These are phyloP conservation scores for Lasioglossum oenotherae DNA, from an alignment of 2,888 invertebrate genomes.

Conservation along the genomic window DNA sequence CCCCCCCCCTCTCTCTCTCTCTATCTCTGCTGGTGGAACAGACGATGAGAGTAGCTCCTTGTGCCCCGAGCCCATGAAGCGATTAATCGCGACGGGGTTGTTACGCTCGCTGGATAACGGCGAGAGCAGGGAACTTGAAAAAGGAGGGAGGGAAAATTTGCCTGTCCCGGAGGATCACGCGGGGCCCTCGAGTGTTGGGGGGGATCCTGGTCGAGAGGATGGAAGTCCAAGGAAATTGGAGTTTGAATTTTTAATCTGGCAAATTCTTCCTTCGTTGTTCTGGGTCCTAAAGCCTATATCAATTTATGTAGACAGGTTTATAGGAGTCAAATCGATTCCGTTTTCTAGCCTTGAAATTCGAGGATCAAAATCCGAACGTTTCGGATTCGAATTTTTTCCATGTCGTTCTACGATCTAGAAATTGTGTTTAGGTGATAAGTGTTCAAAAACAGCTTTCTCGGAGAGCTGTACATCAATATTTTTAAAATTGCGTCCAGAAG, in stretches of 20 bases:
- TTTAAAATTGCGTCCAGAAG: neutral
- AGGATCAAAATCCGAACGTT: neutral
- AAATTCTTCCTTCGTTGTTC: neutral
- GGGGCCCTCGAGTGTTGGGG: neutral
- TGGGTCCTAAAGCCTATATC: neutral
- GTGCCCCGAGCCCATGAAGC: conserved; percentile 43
- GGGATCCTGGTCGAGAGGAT: neutral
- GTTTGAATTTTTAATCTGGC: neutral
- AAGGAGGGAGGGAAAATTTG: conserved; percentile 5
- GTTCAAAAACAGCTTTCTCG: too few relatives aligned
- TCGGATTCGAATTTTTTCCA: neutral
- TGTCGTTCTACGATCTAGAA: neutral
- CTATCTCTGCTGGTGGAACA: neutral
- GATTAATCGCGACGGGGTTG: conserved; percentile 56
- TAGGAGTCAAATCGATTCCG: neutral
- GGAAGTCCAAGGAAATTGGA: neutral
- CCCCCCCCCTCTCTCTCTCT: neutral
- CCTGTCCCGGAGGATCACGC: neutral
- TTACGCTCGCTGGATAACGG: conserved; percentile 6
- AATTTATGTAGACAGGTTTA: neutral
- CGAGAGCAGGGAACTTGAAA: conserved; percentile 8
- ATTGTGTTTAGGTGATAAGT: too few relatives aligned
- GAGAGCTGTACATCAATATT: too few relatives aligned
- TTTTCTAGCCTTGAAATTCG: neutral
- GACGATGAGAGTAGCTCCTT: conserved; percentile 29